Evolutionary conservation across 2,888 invertebrate genomes (phyloP).

Genomic region (Meandrusa payeni): DNA sequence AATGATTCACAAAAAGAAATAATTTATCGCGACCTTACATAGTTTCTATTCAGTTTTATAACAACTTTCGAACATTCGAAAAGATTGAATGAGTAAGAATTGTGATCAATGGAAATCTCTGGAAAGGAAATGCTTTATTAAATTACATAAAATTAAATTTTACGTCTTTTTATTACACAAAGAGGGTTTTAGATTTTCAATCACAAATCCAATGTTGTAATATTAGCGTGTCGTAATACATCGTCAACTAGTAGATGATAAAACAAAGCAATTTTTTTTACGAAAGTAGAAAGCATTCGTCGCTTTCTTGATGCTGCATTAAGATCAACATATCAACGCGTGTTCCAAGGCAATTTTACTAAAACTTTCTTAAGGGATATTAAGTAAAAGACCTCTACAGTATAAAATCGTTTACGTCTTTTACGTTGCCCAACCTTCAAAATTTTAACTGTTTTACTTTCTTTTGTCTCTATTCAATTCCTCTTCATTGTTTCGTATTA

Average conservation of each 20-base stretch:
- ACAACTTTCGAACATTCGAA: constrained; percentile 3
- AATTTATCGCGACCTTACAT: no score
- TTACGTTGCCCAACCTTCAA: no score
- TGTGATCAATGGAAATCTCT: background rate
- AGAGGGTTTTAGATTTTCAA: background rate
- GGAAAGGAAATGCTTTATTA: background rate
- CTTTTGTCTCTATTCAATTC: no score
- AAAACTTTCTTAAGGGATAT: background rate
- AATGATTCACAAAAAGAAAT: no score
- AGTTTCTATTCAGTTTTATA: constrained; percentile 1
- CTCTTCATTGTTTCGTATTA: no score
- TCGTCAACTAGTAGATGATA: no score
- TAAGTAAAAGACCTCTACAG: background rate
- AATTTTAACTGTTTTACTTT: no score
- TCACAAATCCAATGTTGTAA: background rate
- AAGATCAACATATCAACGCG: background rate
- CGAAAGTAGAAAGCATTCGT: constrained; percentile 15
- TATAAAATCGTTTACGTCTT: background rate
- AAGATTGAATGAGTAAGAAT: constrained; percentile 5
- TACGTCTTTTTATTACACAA: no score
- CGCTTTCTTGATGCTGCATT: constrained; percentile 1
- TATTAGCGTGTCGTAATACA: no score
- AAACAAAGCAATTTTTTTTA: constrained; percentile 31
- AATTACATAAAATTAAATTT: background rate
- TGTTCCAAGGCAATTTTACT: background rate